Conservation (phyloP, 2,113 vertebrate species). For the human region DNA sequence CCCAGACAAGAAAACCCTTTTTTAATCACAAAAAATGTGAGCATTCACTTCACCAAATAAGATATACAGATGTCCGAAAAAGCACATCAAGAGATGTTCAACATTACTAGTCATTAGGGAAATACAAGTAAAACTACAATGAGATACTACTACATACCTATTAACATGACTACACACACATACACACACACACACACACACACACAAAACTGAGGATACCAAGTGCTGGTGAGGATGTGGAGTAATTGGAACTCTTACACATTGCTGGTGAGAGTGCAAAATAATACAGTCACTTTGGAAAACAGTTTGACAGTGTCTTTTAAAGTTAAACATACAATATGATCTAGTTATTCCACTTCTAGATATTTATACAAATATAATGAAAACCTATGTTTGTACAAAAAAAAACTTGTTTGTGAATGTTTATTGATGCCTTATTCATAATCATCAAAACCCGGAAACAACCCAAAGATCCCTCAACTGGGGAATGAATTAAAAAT, state of each 20-base stretch:
- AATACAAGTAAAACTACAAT: conserved; percentile 2
- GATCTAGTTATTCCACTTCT: neutral
- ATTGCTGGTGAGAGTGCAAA: neutral
- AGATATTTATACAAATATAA: neutral
- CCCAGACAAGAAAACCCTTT: too few relatives aligned
- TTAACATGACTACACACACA: neutral
- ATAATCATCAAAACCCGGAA: neutral
- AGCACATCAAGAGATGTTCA: neutral
- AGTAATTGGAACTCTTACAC: neutral
- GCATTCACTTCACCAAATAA: neutral
- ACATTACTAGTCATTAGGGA: neutral
- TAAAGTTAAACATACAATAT: neutral
- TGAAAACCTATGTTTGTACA: neutral
- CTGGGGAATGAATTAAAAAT: neutral
- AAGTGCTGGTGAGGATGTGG: neutral
- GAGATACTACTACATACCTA: neutral
- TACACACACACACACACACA: neutral
- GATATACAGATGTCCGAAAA: neutral
- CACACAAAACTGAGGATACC: neutral
- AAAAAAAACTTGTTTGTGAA: neutral
- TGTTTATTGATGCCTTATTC: neutral
- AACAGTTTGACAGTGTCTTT: neutral
- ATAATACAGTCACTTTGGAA: neutral
- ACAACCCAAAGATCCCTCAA: neutral
- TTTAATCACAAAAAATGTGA: neutral